phyloP scores from a whole-genome alignment of 30 jellyfish, hydroid and myxozoan genomes.

The Catostylus mosaicus region DNA sequence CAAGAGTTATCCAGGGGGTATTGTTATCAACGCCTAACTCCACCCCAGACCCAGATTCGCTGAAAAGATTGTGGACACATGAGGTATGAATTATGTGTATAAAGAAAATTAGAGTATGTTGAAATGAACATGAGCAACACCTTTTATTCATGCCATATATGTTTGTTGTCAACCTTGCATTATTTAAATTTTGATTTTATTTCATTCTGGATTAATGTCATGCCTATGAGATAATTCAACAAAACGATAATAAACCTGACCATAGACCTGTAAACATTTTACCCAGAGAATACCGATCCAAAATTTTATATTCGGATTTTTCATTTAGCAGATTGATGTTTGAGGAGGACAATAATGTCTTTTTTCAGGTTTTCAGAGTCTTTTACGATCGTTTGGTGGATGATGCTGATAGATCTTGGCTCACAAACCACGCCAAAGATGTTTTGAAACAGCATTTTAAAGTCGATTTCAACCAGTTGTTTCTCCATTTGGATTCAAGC shows the following conservation, averaged over 20 bases:
- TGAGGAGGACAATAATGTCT: neutral
- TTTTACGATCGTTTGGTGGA: constrained; percentile 97
- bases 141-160: too few species aligned
- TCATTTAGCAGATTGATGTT: neutral
- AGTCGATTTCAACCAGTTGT: constrained; percentile 76
- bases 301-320: too few species aligned
- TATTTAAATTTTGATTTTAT: too few species aligned
- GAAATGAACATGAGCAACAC: neutral
- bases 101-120: neutral
- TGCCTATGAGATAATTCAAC: too few species aligned
- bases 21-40: constrained; percentile 87
- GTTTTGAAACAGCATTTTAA: constrained; percentile 58
- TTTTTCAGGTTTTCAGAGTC: constrained; percentile 89
- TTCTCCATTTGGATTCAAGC: constrained; percentile 75
- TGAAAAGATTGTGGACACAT: constrained; percentile 93
- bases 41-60: constrained; percentile 67
- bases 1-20: constrained; percentile 94
- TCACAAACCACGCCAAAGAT: constrained; percentile 78
- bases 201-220: too few species aligned
- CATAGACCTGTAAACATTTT: too few species aligned
- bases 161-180: too few species aligned
- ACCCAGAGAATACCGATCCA: too few species aligned
- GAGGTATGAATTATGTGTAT: constrained; percentile 67
- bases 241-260: too few species aligned
- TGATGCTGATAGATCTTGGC: constrained; percentile 93